Base-by-base conservation (phyloP, 1,140 invertebrate genomes). In the Drosophila paulistorum region DNA sequence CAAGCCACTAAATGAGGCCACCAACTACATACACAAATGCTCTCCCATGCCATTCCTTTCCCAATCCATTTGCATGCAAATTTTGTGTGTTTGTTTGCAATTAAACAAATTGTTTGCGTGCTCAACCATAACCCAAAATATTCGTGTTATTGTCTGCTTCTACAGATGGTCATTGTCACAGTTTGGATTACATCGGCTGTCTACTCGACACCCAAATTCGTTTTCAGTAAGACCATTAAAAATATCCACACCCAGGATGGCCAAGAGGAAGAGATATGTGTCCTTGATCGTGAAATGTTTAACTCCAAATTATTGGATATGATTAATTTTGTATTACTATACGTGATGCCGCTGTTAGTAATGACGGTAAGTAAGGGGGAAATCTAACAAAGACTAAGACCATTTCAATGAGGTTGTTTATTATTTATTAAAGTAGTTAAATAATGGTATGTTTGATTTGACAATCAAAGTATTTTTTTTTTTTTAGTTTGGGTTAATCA, bases 111-210 rank as follows among this genome's bases (percentile, higher is more conserved):
- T 74, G 65, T 63, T 90, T 41, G 76, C 79, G 80, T 89, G 79
- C 60, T 65, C 67, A 13, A 26, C 37, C 60, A 58, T 45, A 20
- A 33, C 20, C 26, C 66, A 13, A 13, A 67, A 68, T 45, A 62
- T 35, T 65, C 69, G 26, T 66, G 59, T 20, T 37, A 45, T 35
- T 51, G 17, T 54, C 45, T 81, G 5, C 9, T 93, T 5, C 9
- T 93, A 14, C 93, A 96, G 94, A 81, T 96, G 76, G 95, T 96
- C 37, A 95, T 97, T 59, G 92, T 94, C 10, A 93, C 94, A 5
- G 96, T 97, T 9, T 97, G 96, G 96, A 92, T 96, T 35, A 93
- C 95, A 3, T 96, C 96, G 69, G 96, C 95, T 0, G 92, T 95
- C 0, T 97, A 97, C 92, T 96, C 95, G 64, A 94, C 94, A 3